Percentiles rank a stretch among this genome's conserved stretches.
Evolutionary conservation across 1,140 invertebrate species (phyloP).

Genomic region (Tyrophagus putrescentiae): DNA sequence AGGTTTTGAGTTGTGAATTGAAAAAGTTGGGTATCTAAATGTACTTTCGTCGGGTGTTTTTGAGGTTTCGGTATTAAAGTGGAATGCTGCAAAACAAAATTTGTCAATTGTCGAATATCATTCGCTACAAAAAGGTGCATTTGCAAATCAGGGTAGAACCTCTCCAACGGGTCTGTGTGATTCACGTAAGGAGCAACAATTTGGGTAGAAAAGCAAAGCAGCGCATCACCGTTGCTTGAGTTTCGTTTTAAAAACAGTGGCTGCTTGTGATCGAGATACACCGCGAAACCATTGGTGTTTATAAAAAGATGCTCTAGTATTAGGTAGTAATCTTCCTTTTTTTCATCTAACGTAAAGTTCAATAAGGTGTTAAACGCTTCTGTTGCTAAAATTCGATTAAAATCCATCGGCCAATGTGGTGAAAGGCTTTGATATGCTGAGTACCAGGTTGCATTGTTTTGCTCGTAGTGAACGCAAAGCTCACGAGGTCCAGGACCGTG

Average conservation of each 20-base stretch:
- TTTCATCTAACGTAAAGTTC: too few relatives aligned
- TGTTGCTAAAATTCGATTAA: background rate
- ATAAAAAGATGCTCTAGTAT: background rate
- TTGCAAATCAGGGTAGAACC: background rate
- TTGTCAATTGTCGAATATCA: background rate
- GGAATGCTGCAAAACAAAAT: background rate
- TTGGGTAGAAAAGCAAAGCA: background rate
- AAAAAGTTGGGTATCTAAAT: background rate
- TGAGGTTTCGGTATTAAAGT: background rate
- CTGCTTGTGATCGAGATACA: background rate
- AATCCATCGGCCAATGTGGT: conserved; percentile 1
- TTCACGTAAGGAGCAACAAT: background rate
- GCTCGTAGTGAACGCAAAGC: background rate
- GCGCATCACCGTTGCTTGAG: background rate
- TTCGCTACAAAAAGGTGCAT: background rate
- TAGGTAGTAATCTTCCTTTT: background rate
- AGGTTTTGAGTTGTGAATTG: too few relatives aligned
- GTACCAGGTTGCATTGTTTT: background rate
- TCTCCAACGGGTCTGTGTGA: background rate
- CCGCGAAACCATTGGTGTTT: background rate
- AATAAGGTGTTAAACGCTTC: background rate
- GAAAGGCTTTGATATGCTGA: background rate
- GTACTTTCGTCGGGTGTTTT: background rate
- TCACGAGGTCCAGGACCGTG: too few relatives aligned
- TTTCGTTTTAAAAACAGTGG: background rate